Evolutionary conservation across 2,888 invertebrate genomes (phyloP), one percentile per base, ranked within the genome.

Genomic region (Drosophila rubida): DNA sequence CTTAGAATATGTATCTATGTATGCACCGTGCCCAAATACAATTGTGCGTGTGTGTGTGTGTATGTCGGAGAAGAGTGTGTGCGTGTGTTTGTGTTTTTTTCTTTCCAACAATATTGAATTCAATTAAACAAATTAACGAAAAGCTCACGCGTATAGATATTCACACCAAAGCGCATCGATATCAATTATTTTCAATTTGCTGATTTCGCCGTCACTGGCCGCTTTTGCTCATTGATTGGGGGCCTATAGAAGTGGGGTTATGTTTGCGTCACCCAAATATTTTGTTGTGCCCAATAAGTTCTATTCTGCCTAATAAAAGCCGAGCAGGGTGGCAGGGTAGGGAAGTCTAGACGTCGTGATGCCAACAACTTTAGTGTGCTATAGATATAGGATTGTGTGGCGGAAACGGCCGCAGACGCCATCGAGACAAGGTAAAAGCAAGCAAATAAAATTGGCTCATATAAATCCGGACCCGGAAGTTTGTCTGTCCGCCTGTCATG

Each of bases 241-340:
- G 59, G 48, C 49, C 41, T 41, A 50, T 41, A 50, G 70, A 87
- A 87, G 82, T 82, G 65, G 86, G 82, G 82, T 82, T 82, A 82
- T 85, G 82, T 82, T 82, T 81, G 82, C 88, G 85, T 87, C 88
- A 82, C 88, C 79, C 73, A 87, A 84, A 82, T 85, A 75, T 65
- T 77, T 70, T 68, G 62, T 63, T 82, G 63, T 64, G 69, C 76
- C 67, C 69, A 75, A 64, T 78, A 66, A 66, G 58, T 78, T 74
- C 49, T 50, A 22, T 54, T 42, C 39, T 53, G 19, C 14, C 14
- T 35, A 55, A 46, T 16, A 19, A 7, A 19, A 32, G 3, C 11
- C 11, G 19, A 6, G 30, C 49, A 16, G 39, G n/a, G 14, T 32
- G 8, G 9, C n/a, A 41, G 37, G 16, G 41, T 32, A n/a, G n/a